These are phyloP conservation scores for Aphelenchoides fujianensis DNA, from an alignment of 1,140 invertebrate genomes.

Conservation along the genomic window DNA sequence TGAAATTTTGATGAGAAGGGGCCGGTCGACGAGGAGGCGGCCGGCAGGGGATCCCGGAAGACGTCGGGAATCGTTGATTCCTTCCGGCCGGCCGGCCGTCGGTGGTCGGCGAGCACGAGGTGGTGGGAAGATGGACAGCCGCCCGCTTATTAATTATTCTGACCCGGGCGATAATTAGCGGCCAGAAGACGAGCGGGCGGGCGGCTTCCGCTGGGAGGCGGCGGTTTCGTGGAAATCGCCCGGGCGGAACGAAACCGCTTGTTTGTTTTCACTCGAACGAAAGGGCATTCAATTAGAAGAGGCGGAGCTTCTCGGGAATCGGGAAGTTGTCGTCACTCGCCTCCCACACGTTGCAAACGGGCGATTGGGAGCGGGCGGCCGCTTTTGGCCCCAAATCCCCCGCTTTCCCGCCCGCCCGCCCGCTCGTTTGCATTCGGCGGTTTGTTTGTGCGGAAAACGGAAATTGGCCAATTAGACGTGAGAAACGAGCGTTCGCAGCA, in stretches of 20 bases:
- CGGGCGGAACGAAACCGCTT: background rate
- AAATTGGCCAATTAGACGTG: conserved; percentile 5
- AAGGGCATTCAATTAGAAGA: no score
- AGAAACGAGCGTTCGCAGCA: no score
- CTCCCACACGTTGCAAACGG: background rate
- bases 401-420: background rate
- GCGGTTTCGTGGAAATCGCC: background rate
- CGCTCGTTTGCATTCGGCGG: background rate
- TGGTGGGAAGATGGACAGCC: background rate
- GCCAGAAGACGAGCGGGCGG: background rate
- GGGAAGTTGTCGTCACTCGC: no score
- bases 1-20: background rate
- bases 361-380: background rate
- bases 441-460: background rate
- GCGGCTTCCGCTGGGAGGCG: background rate
- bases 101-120: background rate
- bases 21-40: no score
- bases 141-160: background rate
- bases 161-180: background rate
- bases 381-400: no score
- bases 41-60: no score
- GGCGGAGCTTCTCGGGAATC: no score
- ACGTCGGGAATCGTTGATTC: background rate
- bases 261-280: background rate
- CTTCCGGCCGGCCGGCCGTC: background rate